phyloP scores from a whole-genome alignment of 2,888 invertebrate species.

The Catotricha subobsoleta region DNA sequence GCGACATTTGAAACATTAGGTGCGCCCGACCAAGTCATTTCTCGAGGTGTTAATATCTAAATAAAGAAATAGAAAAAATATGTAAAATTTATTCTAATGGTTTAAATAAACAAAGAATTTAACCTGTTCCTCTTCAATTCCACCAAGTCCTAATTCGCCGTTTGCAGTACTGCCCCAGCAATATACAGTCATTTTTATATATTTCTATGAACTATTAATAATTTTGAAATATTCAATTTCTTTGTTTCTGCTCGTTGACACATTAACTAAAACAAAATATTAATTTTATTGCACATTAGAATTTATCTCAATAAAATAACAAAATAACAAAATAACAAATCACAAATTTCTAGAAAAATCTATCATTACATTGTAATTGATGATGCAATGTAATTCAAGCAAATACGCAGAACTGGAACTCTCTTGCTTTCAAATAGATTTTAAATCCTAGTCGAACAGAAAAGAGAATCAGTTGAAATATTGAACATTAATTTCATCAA shows the following conservation, averaged over 20 bases:
- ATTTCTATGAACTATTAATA: not conserved
- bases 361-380: no score
- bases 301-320: no score
- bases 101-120: conserved; percentile 7
- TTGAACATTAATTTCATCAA: no score
- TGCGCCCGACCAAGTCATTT: conserved; percentile 43
- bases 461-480: no score
- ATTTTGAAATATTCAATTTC: not conserved
- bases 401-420: no score
- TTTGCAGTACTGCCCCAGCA: conserved; percentile 63
- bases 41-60: conserved; percentile 43
- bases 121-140: conserved; percentile 50
- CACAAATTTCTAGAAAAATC: no score
- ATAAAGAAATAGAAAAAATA: conserved; percentile 12
- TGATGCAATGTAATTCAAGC: no score
- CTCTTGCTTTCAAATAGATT: no score
- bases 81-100: not conserved
- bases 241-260: not conserved
- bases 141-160: conserved; percentile 63
- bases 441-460: no score
- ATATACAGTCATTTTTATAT: conserved; percentile 32
- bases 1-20: conserved; percentile 37
- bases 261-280: no score
- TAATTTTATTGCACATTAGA: no score
- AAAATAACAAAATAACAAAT: no score